Conservation (phyloP, 1,140 invertebrate genomes). For the Nasonia longicornis region DNA sequence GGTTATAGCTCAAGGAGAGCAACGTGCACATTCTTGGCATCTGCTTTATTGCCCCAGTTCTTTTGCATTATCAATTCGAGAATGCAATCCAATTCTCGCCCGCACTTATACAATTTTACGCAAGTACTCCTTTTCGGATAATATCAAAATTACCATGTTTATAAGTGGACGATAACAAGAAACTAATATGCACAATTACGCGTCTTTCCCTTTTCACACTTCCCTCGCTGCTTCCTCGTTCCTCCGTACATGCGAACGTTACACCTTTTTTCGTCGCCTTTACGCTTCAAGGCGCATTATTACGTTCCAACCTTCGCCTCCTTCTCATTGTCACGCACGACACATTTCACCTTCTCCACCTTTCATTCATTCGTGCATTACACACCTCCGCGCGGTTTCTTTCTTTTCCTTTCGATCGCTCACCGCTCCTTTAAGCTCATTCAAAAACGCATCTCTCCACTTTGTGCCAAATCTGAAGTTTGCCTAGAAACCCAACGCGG, state of each 20-base stretch:
- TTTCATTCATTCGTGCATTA: neutral
- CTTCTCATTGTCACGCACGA: slow-evolving; percentile 9
- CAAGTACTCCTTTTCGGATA: too few species aligned
- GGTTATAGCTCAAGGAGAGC: neutral
- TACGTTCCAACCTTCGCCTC: neutral
- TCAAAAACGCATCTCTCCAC: too few species aligned
- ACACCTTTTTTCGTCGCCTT: neutral
- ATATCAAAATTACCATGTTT: too few species aligned
- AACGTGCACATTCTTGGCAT: neutral
- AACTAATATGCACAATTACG: too few species aligned
- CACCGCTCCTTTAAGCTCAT: too few species aligned
- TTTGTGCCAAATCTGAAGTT: neutral
- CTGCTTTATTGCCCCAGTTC: neutral
- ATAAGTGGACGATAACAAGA: too few species aligned
- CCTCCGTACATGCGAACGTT: neutral
- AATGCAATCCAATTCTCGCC: too few species aligned
- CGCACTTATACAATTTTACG: too few species aligned
- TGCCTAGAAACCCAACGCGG: neutral
- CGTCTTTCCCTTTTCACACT: slow-evolving; percentile 22
- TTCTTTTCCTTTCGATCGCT: neutral
- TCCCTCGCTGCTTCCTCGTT: neutral
- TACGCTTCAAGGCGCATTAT: neutral
- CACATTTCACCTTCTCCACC: slow-evolving; percentile 5
- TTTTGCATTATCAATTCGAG: neutral
- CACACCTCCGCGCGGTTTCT: neutral